phyloP scores from a whole-genome alignment of 1,140 invertebrate species.

The Drosophila sp. region DNA sequence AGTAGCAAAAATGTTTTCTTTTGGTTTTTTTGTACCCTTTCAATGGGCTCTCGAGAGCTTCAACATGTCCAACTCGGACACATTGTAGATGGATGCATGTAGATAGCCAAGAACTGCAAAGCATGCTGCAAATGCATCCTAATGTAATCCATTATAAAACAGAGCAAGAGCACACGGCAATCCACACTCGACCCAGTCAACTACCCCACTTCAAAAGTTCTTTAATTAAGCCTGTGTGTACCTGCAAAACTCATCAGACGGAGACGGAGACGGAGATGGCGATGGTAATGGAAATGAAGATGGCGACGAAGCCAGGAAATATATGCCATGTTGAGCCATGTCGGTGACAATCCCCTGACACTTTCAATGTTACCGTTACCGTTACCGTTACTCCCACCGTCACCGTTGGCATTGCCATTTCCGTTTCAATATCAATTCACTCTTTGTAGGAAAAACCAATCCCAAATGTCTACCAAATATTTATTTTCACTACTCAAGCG shows the following conservation, averaged over 20 bases:
- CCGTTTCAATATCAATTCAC: conserved; percentile 67
- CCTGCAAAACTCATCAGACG: conserved; percentile 31
- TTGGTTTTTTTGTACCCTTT: no score
- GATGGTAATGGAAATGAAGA: neutral
- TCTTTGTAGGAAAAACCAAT: conserved; percentile 57
- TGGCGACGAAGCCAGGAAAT: neutral
- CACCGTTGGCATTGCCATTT: conserved; percentile 33
- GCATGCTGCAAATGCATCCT: conserved; percentile 60
- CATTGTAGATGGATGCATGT: neutral
- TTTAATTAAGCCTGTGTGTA: conserved; percentile 74
- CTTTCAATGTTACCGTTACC: conserved; percentile 35
- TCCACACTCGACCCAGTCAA: conserved; percentile 5
- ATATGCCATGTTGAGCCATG: conserved; percentile 47
- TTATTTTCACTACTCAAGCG: conserved; percentile 76
- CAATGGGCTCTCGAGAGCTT: conserved; percentile 22
- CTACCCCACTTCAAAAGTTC: conserved; percentile 49
- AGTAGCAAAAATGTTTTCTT: conserved; percentile 32
- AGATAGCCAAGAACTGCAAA: conserved; percentile 26
- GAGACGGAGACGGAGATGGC: neutral
- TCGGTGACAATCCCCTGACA: conserved; percentile 66
- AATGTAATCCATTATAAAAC: conserved; percentile 73
- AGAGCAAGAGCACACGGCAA: conserved; percentile 24
- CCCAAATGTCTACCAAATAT: conserved; percentile 79
- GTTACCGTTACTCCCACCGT: conserved; percentile 14
- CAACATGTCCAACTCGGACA: conserved; percentile 4